Percentiles rank a stretch among this genome's conserved stretches.
Evolutionary conservation across 2,888 invertebrate species (phyloP).

Genomic region (Cephus nigrinus): DNA sequence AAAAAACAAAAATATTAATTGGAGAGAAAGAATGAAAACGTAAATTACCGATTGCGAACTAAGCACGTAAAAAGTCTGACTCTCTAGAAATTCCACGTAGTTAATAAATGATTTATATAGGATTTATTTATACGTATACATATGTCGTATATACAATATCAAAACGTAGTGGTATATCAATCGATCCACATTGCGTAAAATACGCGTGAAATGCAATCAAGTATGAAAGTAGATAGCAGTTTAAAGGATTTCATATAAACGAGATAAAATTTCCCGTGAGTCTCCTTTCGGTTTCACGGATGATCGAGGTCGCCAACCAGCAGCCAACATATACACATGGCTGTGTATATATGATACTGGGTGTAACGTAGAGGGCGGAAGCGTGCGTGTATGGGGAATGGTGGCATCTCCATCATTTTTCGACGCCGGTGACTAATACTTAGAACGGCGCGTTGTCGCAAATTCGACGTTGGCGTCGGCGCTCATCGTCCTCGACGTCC

Average conservation of each 20-base stretch:
- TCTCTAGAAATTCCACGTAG: background rate
- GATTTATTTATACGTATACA: too few species aligned
- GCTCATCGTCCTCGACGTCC: background rate
- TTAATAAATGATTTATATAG: too few species aligned
- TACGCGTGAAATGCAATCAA: background rate
- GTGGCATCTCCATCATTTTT: background rate
- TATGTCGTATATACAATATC: too few species aligned
- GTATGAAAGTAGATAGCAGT: background rate
- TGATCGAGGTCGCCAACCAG: background rate
- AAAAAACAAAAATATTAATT: background rate
- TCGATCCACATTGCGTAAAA: background rate
- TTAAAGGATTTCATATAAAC: background rate
- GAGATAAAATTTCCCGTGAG: background rate
- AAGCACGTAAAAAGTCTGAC: background rate
- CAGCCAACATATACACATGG: background rate
- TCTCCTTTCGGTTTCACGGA: background rate
- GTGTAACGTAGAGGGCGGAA: background rate
- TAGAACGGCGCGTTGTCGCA: background rate
- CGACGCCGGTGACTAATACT: background rate
- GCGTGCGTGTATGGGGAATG: background rate
- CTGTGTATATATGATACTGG: background rate
- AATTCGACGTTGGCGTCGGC: background rate
- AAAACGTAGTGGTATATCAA: background rate
- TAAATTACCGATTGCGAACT: background rate
- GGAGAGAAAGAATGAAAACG: too few species aligned